These are phyloP conservation scores for Sebastes steindachneri DNA, from an alignment of 2,797 vertebrate species.

Conservation along the genomic window DNA sequence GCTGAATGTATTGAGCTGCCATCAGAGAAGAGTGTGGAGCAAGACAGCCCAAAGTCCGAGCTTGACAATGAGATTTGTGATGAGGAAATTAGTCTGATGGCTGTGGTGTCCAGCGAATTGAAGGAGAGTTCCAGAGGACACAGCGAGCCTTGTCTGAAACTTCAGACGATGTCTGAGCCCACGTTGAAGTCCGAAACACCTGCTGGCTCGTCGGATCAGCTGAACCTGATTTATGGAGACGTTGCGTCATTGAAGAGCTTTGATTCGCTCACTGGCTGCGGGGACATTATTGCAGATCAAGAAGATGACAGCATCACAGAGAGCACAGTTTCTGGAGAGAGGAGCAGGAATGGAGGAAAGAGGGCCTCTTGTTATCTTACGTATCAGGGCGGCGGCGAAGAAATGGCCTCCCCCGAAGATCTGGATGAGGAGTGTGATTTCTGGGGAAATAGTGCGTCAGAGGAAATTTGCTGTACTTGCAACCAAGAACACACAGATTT, in stretches of 20 bases:
- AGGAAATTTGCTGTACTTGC: constrained; percentile 78
- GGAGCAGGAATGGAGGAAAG: constrained; percentile 88
- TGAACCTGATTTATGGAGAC: constrained; percentile 88
- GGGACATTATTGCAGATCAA: constrained; percentile 97
- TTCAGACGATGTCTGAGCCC: constrained; percentile 73
- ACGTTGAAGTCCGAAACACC: constrained; percentile 57
- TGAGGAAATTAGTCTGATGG: constrained; percentile 32
- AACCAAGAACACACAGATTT: constrained; percentile 71
- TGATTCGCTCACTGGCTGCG: constrained; percentile 96
- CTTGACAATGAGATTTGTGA: constrained; percentile 37
- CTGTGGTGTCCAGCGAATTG: constrained; percentile 23
- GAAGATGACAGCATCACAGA: constrained; percentile 93
- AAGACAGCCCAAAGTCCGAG: constrained; percentile 54
- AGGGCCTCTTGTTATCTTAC: constrained; percentile 94
- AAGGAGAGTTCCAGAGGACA: constrained; percentile 41
- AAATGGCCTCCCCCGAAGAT: constrained; percentile 96
- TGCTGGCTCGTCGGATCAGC: constrained; percentile 84
- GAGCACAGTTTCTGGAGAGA: constrained; percentile 89
- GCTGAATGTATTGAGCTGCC: constrained; percentile 67
- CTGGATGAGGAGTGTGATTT: constrained; percentile 86
- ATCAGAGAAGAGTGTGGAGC: constrained; percentile 49
- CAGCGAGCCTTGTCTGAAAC: constrained; percentile 68
- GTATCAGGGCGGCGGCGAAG: constrained; percentile 97
- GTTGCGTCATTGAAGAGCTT: constrained; percentile 97
- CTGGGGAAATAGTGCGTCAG: constrained; percentile 77